Percentiles rank a stretch among this genome's conserved stretches.
Evolutionary conservation across 2,113 vertebrate species (phyloP).

Genomic region (Asarcornis scutulata): DNA sequence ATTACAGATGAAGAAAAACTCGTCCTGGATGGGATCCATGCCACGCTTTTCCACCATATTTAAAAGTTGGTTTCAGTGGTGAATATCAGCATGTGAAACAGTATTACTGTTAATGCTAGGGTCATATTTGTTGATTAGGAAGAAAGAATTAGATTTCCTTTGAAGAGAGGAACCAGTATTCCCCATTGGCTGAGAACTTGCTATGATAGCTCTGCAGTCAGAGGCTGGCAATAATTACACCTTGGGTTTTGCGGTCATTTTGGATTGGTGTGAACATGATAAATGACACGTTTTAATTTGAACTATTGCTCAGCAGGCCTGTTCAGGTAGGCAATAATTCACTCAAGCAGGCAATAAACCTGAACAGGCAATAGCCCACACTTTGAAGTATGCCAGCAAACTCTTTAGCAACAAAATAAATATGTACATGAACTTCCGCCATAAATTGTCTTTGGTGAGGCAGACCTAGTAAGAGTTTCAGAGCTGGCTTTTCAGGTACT

Average conservation of each 20-base stretch:
- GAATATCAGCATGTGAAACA: not conserved
- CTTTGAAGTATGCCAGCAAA: slow-evolving; percentile 76
- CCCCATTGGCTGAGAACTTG: not conserved
- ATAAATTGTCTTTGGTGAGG: slow-evolving; percentile 62
- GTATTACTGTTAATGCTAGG: not conserved
- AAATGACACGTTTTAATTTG: slow-evolving; percentile 79
- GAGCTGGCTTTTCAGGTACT: slow-evolving; percentile 70
- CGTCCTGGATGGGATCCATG: not conserved
- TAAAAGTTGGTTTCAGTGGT: not conserved
- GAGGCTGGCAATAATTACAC: slow-evolving; percentile 73
- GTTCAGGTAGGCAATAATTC: slow-evolving; percentile 73
- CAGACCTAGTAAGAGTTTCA: slow-evolving; percentile 58
- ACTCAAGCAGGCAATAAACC: slow-evolving; percentile 74
- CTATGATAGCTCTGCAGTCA: slow-evolving; percentile 41
- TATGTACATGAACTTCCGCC: slow-evolving; percentile 60
- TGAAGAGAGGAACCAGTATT: not conserved
- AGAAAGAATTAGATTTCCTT: slow-evolving; percentile 14
- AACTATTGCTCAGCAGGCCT: slow-evolving; percentile 78
- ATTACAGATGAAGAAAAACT: not conserved
- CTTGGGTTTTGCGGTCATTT: slow-evolving; percentile 61
- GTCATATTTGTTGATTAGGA: not conserved
- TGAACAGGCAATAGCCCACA: slow-evolving; percentile 67
- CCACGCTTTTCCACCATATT: not conserved
- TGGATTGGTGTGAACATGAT: slow-evolving; percentile 71
- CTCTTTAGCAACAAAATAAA: slow-evolving; percentile 72